A percentile compares a stretch with the other conserved stretches of the same genome.
phyloP scores from a whole-genome alignment of 2,888 invertebrate species.

The Strigamia crassipes region DNA sequence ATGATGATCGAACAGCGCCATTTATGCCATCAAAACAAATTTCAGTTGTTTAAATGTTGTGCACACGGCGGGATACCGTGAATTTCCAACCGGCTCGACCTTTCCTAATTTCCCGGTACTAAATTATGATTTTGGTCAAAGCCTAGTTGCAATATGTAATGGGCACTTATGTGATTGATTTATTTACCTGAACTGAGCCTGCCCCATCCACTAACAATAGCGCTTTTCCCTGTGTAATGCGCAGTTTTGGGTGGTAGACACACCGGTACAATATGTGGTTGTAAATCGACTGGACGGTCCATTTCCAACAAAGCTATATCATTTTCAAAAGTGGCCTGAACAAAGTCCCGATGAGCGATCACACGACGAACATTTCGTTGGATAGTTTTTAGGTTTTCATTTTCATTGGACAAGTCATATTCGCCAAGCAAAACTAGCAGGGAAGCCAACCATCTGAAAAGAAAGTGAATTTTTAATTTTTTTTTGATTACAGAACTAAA shows the following conservation, averaged over 20 bases:
- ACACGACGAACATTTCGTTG: slow-evolving; percentile 83
- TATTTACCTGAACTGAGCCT: slow-evolving; percentile 77
- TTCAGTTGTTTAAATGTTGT: no score
- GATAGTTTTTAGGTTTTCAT: slow-evolving; percentile 69
- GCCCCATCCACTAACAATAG: slow-evolving; percentile 91
- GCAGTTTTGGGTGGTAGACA: slow-evolving; percentile 76
- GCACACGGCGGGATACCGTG: no score
- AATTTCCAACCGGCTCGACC: no score
- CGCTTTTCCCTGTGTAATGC: slow-evolving; percentile 83
- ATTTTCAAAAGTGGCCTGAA: slow-evolving; percentile 88
- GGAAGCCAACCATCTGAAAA: slow-evolving; percentile 77
- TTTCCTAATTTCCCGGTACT: no score
- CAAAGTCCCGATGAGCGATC: slow-evolving; percentile 85
- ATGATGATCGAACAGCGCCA: no score
- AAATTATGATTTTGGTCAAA: no score
- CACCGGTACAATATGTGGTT: slow-evolving; percentile 87
- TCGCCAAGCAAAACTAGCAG: slow-evolving; percentile 89
- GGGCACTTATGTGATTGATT: not conserved
- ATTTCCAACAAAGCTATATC: slow-evolving; percentile 85
- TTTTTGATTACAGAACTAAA: not conserved
- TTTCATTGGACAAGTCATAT: slow-evolving; percentile 79
- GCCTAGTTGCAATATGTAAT: no score
- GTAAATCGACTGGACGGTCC: slow-evolving; percentile 79
- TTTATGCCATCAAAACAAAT: no score
- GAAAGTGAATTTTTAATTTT: slow-evolving; percentile 13